Conservation (phyloP, 1,140 invertebrate species). For the honey bee (Apis mellifera) region DNA sequence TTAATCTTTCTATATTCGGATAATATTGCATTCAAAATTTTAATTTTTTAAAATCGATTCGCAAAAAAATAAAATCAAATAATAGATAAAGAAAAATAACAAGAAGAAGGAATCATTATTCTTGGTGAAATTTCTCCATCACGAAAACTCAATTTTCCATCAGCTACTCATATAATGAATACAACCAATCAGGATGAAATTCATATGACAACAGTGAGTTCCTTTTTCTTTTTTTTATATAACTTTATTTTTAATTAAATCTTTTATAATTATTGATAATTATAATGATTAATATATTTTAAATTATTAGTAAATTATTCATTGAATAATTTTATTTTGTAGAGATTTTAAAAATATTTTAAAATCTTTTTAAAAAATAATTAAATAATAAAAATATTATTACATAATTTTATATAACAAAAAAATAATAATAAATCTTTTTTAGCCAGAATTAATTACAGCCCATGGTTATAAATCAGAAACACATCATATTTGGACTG, state of each 20-base stretch:
- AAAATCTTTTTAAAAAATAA: not conserved
- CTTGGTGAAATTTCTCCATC: conserved; percentile 29
- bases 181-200: conserved; percentile 70
- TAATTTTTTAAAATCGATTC: not conserved
- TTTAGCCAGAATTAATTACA: conserved; percentile 81
- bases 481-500: conserved; percentile 85
- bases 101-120: not conserved
- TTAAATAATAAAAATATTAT: not conserved
- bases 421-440: conserved; percentile 48
- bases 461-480: conserved; percentile 85
- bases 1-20: conserved; percentile 3
- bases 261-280: not conserved
- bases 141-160: not conserved
- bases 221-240: not conserved
- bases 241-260: too few species aligned
- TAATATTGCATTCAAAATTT: not conserved
- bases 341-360: too few species aligned
- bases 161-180: conserved; percentile 64
- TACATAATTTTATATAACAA: not conserved
- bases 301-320: not conserved
- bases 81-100: not conserved
- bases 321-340: not conserved
- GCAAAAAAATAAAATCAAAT: not conserved
- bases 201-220: conserved; percentile 76
- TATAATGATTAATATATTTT: not conserved